Conservation (phyloP, 2,797 vertebrate genomes). For the Steatocranus sp. region DNA sequence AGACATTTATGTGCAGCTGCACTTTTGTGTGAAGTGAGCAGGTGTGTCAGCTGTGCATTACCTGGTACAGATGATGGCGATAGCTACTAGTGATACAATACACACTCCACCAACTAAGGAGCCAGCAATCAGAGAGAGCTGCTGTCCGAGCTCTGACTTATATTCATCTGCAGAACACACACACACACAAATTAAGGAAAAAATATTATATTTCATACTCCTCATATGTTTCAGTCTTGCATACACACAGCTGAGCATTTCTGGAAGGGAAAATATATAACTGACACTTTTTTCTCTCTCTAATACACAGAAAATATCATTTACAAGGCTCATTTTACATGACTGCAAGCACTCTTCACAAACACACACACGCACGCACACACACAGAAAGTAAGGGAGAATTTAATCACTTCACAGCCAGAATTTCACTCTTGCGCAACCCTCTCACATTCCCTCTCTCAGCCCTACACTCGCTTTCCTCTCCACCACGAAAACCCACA, state of each 20-base stretch:
- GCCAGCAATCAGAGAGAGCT: conserved; percentile 90
- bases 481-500: background rate
- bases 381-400: conserved; percentile 21
- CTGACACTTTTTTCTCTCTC: background rate
- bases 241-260: background rate
- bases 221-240: background rate
- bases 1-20: background rate
- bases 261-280: background rate
- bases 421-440: conserved; percentile 20
- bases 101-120: conserved; percentile 89
- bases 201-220: background rate
- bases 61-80: conserved; percentile 93
- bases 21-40: background rate
- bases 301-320: background rate
- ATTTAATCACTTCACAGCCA: conserved; percentile 46
- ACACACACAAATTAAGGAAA: background rate
- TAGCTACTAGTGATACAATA: conserved; percentile 89
- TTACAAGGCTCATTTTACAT: conserved; percentile 19
- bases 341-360: conserved; percentile 5
- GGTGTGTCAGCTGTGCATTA: conserved; percentile 39
- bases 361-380: background rate
- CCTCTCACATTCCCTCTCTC: conserved; percentile 6
- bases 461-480: conserved; percentile 3
- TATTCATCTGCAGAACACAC: conserved; percentile 83
- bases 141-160: conserved; percentile 91